Evolutionary conservation across 2,797 vertebrate species (phyloP).

Genomic region (Urophycis tenuis): DNA sequence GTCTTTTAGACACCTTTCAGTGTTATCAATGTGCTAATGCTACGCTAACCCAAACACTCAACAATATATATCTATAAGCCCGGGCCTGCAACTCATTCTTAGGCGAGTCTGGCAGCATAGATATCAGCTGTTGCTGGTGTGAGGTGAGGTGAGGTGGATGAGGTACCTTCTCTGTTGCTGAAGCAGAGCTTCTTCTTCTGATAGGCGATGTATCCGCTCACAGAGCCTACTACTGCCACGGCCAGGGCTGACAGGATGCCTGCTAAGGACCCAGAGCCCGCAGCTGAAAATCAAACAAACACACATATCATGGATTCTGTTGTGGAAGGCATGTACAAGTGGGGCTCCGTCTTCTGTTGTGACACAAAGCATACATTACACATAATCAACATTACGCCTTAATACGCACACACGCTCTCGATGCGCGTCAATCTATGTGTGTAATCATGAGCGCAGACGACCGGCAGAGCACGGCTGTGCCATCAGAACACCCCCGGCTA

Average conservation of each 20-base stretch:
- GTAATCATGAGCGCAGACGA: not conserved
- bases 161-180: constrained; percentile 70
- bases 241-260: constrained; percentile 72
- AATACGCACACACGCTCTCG: not conserved
- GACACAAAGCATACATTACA: constrained; percentile 15
- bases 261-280: constrained; percentile 59
- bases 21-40: not conserved
- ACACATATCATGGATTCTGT: not conserved
- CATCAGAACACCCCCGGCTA: constrained; percentile 18
- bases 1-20: too few relatives aligned
- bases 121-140: too few relatives aligned
- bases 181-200: constrained; percentile 93
- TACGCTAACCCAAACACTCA: not conserved
- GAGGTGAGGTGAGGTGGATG: not conserved
- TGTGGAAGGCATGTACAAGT: constrained; percentile 4
- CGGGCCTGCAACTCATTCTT: too few relatives aligned
- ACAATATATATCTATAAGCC: too few relatives aligned
- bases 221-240: constrained; percentile 71
- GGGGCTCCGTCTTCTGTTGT: constrained; percentile 15
- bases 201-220: constrained; percentile 79
- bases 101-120: too few relatives aligned
- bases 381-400: not conserved
- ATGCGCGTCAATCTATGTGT: not conserved
- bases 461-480: constrained; percentile 11
- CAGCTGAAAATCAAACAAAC: constrained; percentile 31